A percentile compares a stretch with the other conserved stretches of the same genome.
These are phyloP conservation scores for Crocuta crocuta DNA, from an alignment of 2,113 vertebrate species.

Conservation along the genomic window DNA sequence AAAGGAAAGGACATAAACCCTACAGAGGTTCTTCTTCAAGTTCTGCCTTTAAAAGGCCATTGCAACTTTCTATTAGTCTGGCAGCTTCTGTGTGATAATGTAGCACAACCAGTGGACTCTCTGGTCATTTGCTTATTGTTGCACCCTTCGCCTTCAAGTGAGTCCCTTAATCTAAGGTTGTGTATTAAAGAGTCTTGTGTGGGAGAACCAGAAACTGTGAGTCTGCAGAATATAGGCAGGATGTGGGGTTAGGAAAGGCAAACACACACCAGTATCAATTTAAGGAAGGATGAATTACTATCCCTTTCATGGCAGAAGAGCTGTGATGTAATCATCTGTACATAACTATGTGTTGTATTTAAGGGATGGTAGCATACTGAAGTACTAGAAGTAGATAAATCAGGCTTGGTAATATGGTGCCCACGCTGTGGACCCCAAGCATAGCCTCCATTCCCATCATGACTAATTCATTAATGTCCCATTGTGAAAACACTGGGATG, in stretches of 20 bases:
- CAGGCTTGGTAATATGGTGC: not conserved
- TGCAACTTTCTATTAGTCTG: not conserved
- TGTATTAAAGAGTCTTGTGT: not conserved
- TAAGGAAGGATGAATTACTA: not conserved
- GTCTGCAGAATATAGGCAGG: not conserved
- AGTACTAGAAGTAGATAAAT: not conserved
- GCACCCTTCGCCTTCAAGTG: not conserved
- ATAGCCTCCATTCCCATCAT: not conserved
- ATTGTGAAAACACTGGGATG: not conserved
- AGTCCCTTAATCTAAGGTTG: not conserved
- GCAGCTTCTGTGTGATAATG: not conserved
- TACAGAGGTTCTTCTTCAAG: not conserved
- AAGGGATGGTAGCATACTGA: not conserved
- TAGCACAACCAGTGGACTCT: not conserved
- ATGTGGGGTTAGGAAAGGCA: not conserved
- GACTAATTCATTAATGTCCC: not conserved
- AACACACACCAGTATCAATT: not conserved
- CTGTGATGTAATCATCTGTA: not conserved
- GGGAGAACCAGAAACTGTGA: not conserved
- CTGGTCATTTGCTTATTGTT: not conserved
- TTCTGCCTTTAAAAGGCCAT: not conserved
- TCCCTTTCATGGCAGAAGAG: not conserved
- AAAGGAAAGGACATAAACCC: not conserved
- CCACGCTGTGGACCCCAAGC: not conserved
- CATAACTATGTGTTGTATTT: not conserved